Evolutionary conservation across 2,888 invertebrate species (phyloP), one percentile per base, ranked within the genome.

Genomic region (Megalurothrips usitatus): DNA sequence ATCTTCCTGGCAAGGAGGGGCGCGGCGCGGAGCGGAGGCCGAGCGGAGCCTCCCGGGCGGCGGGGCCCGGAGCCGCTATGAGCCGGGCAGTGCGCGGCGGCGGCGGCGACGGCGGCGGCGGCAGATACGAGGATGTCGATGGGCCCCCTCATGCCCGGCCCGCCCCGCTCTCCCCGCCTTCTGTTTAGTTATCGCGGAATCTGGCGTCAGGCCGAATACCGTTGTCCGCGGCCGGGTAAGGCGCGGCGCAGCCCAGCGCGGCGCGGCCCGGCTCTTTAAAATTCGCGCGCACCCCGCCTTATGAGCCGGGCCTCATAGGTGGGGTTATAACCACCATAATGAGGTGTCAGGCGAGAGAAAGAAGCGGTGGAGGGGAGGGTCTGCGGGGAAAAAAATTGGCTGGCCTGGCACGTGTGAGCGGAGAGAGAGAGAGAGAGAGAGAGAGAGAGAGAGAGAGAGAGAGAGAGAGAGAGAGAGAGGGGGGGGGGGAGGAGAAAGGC

Each of bases 391-490:
- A 78, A 19, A 63, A 58, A 26, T 80, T 23, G 58, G 80, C 52
- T 34, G 34, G n/a, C n/a, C 52, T 34, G n/a, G 47, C 28, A 79
- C 52, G 63, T 52, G 23, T 28, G 80, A 17, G 34, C 52, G 80
- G 2, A 28, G 34, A 23, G 58, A 48, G 52, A 80, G n/a, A 26
- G 48, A 80, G 48, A 19, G 3, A 80, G 80, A 80, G 52, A 80
- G 2, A 48, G 49, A 47, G 10, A 80, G 4, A 52, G 19, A n/a
- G 28, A 17, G 49, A 58, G 26, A 52, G 47, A 80, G n/a, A 49
- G 52, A 80, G 49, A 49, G 28, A 80, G 80, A 80, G 23, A 47
- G 48, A 49, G 80, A 80, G 48, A 52, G 58, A 19, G 80, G 26
- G 0, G 52, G 9, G 48, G 17, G 26, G 2, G 11, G 26, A 2